Percentiles rank a stretch among this genome's conserved stretches.
These are phyloP conservation scores for Crotalus viridis DNA, from an alignment of 2,113 vertebrate species.

Conservation along the genomic window DNA sequence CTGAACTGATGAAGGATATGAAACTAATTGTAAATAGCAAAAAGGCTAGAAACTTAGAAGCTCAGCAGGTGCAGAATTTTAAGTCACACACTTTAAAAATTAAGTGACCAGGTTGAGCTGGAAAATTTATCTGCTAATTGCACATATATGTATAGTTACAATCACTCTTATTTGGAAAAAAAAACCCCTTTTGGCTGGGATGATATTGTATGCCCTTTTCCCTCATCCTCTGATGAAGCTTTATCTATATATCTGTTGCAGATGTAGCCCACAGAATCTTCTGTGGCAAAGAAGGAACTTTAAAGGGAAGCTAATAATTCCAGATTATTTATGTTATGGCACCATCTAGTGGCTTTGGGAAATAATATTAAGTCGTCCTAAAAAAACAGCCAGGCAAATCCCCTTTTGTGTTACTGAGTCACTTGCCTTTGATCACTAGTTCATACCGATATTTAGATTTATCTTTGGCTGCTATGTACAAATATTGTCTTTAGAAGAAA, in stretches of 20 bases:
- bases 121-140: not conserved
- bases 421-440: not conserved
- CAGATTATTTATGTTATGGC: conserved; percentile 58
- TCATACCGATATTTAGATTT: not conserved
- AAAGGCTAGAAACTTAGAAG: not conserved
- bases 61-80: not conserved
- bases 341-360: conserved; percentile 60
- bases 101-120: not conserved
- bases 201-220: not conserved
- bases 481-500: not conserved
- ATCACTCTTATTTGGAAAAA: not conserved
- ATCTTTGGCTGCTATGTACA: not conserved
- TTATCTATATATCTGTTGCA: not conserved
- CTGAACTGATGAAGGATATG: not conserved
- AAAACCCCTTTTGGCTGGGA: not conserved
- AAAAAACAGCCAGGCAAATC: not conserved
- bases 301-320: not conserved
- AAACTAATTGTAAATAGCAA: not conserved
- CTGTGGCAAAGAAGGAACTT: no score
- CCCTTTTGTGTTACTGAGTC: not conserved
- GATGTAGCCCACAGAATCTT: not conserved
- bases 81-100: not conserved
- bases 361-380: not conserved
- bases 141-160: not conserved
- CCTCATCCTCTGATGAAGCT: not conserved